Evolutionary conservation across 2,797 vertebrate genomes (phyloP).

Genomic region (Channa striata): DNA sequence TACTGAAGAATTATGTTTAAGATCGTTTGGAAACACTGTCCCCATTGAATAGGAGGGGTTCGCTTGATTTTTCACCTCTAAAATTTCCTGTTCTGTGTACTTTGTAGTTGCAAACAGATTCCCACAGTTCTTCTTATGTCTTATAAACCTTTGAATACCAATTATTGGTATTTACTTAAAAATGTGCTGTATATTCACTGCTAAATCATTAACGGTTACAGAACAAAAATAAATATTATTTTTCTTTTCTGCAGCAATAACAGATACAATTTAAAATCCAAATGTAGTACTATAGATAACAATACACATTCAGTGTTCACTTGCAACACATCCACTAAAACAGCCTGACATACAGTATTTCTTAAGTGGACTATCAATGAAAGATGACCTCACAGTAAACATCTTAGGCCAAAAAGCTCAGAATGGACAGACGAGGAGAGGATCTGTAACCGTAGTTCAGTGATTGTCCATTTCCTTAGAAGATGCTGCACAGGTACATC

Average conservation of each 20-base stretch:
- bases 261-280: too few relatives aligned
- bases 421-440: slow-evolving; percentile 3
- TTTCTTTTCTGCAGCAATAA: too few relatives aligned
- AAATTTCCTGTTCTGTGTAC: background rate
- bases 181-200: too few relatives aligned
- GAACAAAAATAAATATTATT: too few relatives aligned
- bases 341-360: too few relatives aligned
- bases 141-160: background rate
- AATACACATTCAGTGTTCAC: too few relatives aligned
- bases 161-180: background rate
- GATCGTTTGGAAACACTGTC: background rate
- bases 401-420: slow-evolving; percentile 18
- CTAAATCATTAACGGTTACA: too few relatives aligned
- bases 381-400: slow-evolving; percentile 9
- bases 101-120: too few relatives aligned
- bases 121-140: too few relatives aligned
- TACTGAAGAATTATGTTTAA: background rate
- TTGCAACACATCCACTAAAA: too few relatives aligned
- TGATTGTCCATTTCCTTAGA: slow-evolving; percentile 19
- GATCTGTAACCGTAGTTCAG: background rate
- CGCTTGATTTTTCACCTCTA: too few relatives aligned
- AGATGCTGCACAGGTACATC: slow-evolving; percentile 10
- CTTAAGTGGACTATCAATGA: slow-evolving; percentile 12
- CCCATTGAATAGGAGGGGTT: background rate
- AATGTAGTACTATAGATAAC: too few relatives aligned